These are phyloP conservation scores for Gopherus evgoodei DNA, from an alignment of 2,113 vertebrate species.

Conservation along the genomic window DNA sequence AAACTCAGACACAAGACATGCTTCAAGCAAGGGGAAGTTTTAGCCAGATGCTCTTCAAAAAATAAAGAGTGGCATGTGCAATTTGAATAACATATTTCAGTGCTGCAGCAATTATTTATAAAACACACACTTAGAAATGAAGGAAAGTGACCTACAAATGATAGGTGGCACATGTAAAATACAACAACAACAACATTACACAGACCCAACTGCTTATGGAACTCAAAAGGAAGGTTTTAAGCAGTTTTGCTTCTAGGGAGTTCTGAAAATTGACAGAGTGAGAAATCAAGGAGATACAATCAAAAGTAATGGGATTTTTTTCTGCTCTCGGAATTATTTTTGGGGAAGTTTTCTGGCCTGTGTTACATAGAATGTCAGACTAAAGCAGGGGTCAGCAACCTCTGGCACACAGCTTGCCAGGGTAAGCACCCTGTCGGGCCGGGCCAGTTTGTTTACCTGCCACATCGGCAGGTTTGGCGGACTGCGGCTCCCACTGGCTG, in stretches of 20 bases:
- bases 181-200: not conserved
- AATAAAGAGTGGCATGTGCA: not conserved
- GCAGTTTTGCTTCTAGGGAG: not conserved
- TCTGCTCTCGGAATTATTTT: not conserved
- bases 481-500: too few species aligned
- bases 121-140: accelerated
- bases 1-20: not conserved
- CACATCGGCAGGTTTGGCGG: too few species aligned
- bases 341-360: not conserved
- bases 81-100: accelerated
- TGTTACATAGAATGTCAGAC: not conserved
- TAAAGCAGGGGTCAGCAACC: not conserved
- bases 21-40: not conserved
- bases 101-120: not conserved
- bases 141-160: not conserved
- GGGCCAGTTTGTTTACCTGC: too few species aligned
- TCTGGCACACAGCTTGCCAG: too few species aligned
- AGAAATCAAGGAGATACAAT: not conserved
- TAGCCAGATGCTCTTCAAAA: accelerated
- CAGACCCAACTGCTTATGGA: not conserved
- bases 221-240: not conserved
- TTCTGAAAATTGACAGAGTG: not conserved
- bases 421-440: too few species aligned
- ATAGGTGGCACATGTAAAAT: not conserved
- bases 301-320: not conserved